Evolutionary conservation across 2,888 invertebrate species (phyloP), one percentile per base, ranked within the genome.

Genomic region (Bedellia somnulentella): DNA sequence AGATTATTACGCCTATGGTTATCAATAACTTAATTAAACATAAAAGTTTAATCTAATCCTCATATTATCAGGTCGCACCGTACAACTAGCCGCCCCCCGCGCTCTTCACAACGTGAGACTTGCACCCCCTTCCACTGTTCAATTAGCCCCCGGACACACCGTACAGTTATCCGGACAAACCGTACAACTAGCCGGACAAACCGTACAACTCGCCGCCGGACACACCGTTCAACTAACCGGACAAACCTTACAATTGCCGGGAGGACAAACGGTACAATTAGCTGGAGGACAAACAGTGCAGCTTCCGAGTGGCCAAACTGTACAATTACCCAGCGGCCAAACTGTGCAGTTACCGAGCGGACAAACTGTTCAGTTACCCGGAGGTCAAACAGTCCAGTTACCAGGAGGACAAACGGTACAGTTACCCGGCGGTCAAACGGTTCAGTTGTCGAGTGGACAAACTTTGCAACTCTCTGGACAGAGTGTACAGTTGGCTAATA

Each of bases 181-280:
- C 9, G 64, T 62, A 15, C 70, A 58, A 43, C 58, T 67, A 9
- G 66, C 42, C 22, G 70, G 60, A 17, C 73, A 73, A 39, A 68
- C 64, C 0, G 64, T 70, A 0, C 68, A 70, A 33, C 32, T 70
- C 24, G 57, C 61, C 8, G 63, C 67, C 14, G 43, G 37, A 31
- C 68, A 61, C 33, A 70, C 62, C 18, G 61, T 73, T 3, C 71
- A 71, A 29, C 37, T 71, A 8, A 70, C 56, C 9, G 78, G 59
- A 1, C 63, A 81, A 30, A 79, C 79, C 1, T 79, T 70, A 2
- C 67, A 71, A 36, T 38, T 70, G 10, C 67, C 63, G 29, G 71
- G 73, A 28, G 67, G 61, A 16, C 67, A 61, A 37, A 68, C 55
- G 46, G 68, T 66, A 12, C 57, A 46, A 46, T 43, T 56, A 16